Base-by-base conservation (phyloP, 2,797 vertebrate genomes). In the Octomys mimax region DNA sequence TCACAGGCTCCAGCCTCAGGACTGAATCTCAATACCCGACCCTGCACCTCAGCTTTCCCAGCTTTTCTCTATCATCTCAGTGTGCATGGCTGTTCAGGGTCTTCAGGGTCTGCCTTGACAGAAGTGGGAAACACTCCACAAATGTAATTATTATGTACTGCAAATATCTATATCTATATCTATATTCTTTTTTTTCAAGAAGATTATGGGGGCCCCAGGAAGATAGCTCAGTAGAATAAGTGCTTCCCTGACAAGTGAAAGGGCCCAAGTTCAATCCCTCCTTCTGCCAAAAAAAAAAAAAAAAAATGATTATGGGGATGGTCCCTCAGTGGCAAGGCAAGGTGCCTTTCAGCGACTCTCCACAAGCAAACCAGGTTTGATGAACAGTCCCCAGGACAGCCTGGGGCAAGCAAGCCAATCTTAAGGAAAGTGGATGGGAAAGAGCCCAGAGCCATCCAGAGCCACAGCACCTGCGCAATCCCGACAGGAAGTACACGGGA, bases 351-450 rank as follows among this genome's bases (percentile, higher is more conserved):
- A 3, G 28, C 1, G 59, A 77, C 18, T 77, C 39, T 1, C 0
- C 19, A n/a, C 62, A 49, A 49, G 64, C 3, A 22, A 26, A 64
- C 31, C 24, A 11, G 8, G 7, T 7, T 31, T 5, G 22, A 22
- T 2, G 54, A 22, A 6, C 0, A 0, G 0, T 13, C 19, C 26
- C 54, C 0, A 1, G 2, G 5, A 2, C 0, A 0, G 18, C 7
- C 16, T 0, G 0, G 4, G 1, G 3, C 26, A 4, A 2, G 21
- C 13, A 0, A 2, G 4, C 66, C 28, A 8, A 0, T 42, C 3
- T 46, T 80, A 36, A 24, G 46, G 1, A n/a, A 82, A 89, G 46
- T 1, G 11, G 26, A 16, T 2, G 10, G 5, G 14, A 16, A 73
- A 61, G 21, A 19, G 16, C 12, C 1, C 0, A 62, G 46, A 12